These are phyloP conservation scores for Pipistrellus kuhlii DNA, from an alignment of 2,797 vertebrate genomes.

Conservation along the genomic window DNA sequence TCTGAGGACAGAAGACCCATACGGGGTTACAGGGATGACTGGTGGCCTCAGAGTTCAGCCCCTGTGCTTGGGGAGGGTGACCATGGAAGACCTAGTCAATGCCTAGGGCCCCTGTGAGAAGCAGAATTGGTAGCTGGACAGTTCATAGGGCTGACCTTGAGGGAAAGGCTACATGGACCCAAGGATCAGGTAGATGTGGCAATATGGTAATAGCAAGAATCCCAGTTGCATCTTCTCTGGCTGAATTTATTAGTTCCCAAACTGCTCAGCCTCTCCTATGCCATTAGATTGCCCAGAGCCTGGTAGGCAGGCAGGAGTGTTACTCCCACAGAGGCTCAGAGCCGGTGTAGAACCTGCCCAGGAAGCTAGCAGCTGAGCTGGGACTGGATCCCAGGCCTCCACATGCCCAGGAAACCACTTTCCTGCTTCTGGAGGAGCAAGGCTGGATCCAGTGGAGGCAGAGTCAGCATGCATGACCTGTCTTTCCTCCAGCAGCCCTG, in stretches of 20 bases:
- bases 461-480: rapidly evolving
- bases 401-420: background rate
- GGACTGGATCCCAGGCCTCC: background rate
- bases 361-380: background rate
- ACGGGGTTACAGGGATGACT: background rate
- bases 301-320: background rate
- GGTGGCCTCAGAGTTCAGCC: background rate
- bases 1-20: background rate
- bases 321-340: background rate
- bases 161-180: background rate
- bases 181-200: background rate
- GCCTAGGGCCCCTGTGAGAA: background rate
- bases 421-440: background rate
- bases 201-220: background rate
- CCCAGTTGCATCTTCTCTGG: background rate
- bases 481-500: background rate
- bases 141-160: background rate
- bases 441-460: background rate
- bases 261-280: background rate
- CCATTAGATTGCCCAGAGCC: background rate
- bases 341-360: background rate
- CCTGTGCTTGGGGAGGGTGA: background rate
- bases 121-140: background rate
- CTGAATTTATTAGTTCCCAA: background rate
- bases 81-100: background rate